Conservation (phyloP, 1,140 invertebrate genomes). For the Aphelenchoides fujianensis region DNA sequence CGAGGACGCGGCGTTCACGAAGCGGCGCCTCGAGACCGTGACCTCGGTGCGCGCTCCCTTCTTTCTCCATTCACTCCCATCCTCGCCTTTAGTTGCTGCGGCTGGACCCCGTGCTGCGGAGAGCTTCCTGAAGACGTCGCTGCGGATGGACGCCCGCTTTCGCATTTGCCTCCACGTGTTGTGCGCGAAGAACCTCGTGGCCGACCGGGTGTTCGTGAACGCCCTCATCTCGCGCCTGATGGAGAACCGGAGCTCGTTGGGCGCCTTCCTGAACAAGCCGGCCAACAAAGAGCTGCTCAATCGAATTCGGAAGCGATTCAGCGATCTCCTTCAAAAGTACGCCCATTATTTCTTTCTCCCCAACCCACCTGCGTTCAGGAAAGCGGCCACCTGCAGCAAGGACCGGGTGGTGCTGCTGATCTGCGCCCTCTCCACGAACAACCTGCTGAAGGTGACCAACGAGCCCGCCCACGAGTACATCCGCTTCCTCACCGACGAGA, state of each 20-base stretch:
- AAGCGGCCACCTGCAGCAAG: not conserved
- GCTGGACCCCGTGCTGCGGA: not conserved
- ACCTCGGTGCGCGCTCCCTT: not conserved
- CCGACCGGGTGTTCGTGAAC: slow-evolving; percentile 23
- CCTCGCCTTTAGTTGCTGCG: slow-evolving; percentile 2
- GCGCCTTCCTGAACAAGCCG: slow-evolving; percentile 13
- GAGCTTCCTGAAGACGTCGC: not conserved
- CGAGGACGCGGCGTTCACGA: not conserved
- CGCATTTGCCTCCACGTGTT: slow-evolving; percentile 7
- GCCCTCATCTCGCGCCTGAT: slow-evolving; percentile 20
- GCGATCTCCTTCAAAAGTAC: slow-evolving; percentile 21
- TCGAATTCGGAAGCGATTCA: slow-evolving; percentile 23
- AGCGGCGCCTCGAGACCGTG: slow-evolving; percentile 11
- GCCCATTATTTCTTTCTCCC: slow-evolving; percentile 20
- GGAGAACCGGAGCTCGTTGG: slow-evolving; percentile 14
- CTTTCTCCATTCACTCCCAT: not conserved
- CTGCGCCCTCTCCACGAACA: slow-evolving; percentile 29
- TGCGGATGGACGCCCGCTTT: not conserved
- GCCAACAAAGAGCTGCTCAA: slow-evolving; percentile 20
- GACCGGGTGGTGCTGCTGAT: slow-evolving; percentile 35
- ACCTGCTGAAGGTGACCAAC: slow-evolving; percentile 26
- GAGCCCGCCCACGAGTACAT: slow-evolving; percentile 34
- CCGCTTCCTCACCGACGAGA: slow-evolving; percentile 28
- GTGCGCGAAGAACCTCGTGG: slow-evolving; percentile 9
- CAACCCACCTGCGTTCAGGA: slow-evolving; percentile 14